Evolutionary conservation across 2,888 invertebrate species (phyloP).

Genomic region (Notodonta ziczac): DNA sequence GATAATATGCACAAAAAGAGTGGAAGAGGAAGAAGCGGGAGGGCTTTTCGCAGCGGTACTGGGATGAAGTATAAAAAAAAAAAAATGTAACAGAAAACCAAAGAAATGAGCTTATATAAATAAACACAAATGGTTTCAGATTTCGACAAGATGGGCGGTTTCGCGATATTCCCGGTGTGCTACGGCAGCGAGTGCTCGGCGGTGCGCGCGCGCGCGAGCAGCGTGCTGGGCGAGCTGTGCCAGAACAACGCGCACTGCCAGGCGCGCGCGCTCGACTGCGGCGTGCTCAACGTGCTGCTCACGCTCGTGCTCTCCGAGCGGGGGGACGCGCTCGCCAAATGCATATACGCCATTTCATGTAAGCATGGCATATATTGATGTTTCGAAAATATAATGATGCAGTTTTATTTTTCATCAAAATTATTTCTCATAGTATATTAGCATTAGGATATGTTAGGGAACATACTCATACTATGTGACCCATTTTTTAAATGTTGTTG

Average conservation of each 20-base stretch:
- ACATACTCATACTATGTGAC: too few species aligned
- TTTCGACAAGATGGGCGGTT: constrained; percentile 94
- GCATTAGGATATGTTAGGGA: too few species aligned
- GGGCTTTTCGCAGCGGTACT: too few species aligned
- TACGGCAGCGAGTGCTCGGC: constrained; percentile 85
- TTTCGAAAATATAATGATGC: too few species aligned
- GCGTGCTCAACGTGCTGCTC: constrained; percentile 87
- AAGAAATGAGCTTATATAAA: too few species aligned
- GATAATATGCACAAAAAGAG: too few species aligned
- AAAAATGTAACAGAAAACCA: too few species aligned
- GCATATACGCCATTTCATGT: constrained; percentile 92
- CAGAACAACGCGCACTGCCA: constrained; percentile 96
- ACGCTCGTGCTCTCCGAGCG: constrained; percentile 84
- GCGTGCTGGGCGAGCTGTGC: constrained; percentile 90
- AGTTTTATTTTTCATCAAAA: too few species aligned
- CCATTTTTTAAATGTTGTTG: too few species aligned
- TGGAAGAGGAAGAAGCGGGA: too few species aligned
- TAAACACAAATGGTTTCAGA: constrained; percentile 74
- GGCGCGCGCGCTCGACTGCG: constrained; percentile 86
- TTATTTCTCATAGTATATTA: too few species aligned
- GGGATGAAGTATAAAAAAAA: too few species aligned
- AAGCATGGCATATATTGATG: constrained; percentile 56
- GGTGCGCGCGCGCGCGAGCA: constrained; percentile 87
- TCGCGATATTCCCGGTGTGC: constrained; percentile 88
- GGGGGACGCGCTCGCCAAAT: constrained; percentile 86